Evolutionary conservation across 2,113 vertebrate genomes (phyloP), one percentile per base, ranked within the genome.

Genomic region (Carassius carassius): DNA sequence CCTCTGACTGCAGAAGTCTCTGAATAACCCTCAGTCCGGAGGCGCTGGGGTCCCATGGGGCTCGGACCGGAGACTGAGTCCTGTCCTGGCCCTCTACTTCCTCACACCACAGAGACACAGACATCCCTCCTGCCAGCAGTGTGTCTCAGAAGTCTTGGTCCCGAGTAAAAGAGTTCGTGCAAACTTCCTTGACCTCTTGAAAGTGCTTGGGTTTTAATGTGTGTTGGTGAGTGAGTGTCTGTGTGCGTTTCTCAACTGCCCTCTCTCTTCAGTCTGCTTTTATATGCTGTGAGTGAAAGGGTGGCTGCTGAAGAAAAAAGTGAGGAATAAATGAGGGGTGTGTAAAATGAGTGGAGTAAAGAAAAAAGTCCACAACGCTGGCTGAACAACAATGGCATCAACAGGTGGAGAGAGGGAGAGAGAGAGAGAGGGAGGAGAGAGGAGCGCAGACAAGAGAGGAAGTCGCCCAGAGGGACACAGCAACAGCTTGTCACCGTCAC

Each of bases 51-150:
- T 96, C 95, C 89, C 92, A 93, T 70, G 88, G 86, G 1, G 94
- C 95, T 25, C 93, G 90, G 35, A 94, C 89, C 0, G 88, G 87
- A 89, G 62, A 76, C 70, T 29, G 72, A 37, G 16, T 79, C 32
- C 32, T 1, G 11, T 1, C 19, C 81, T 29, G 67, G 5, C n/a
- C 76, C 67, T 25, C 78, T 75, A 92, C 93, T 85, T 95, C 94
- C 82, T 93, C 92, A n/a, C 94, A 95, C 94, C 94, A 94, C 86
- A 95, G 93, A 87, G 94, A 94, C 89, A 92, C 84, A 11, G 90
- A 62, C 92, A 93, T 86, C 75, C 17, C 47, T 82, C n/a, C 73
- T 13, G 60, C 54, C 75, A 41, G 60, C 56, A 37, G 62, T 47
- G 44, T 47, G 10, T 63, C 91, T 41, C 72, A 58, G 1, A 32